Percentiles rank a stretch among this genome's conserved stretches.
Evolutionary conservation across 30 jellyfish, hydroid and myxozoan genomes (phyloP).

Genomic region (Haliclystus octoradiatus): DNA sequence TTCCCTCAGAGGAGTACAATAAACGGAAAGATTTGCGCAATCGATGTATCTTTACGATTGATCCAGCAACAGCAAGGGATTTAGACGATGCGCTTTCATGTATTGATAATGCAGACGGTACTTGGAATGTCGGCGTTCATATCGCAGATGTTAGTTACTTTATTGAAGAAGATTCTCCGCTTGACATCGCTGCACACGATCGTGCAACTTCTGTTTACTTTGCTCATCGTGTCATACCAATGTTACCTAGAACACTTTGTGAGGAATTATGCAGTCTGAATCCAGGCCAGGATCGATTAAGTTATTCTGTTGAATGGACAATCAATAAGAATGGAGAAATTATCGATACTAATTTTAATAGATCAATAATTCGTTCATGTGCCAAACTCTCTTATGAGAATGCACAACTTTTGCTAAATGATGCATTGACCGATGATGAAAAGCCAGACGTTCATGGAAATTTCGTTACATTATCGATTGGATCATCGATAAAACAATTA

Average conservation of each 20-base stretch:
- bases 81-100: constrained; percentile 92
- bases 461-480: constrained; percentile 17
- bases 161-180: constrained; percentile 56
- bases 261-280: constrained; percentile 94
- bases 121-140: constrained; percentile 79
- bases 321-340: constrained; percentile 57
- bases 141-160: constrained; percentile 97
- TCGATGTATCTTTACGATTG: constrained; percentile 81
- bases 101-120: constrained; percentile 44
- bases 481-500: constrained; percentile 23
- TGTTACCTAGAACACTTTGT: constrained; percentile 87
- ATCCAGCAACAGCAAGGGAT: constrained; percentile 93
- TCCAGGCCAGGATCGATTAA: constrained; percentile 82
- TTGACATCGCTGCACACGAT: constrained; percentile 62
- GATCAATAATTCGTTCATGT: constrained; percentile 79
- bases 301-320: constrained; percentile 74
- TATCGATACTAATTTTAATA: constrained; percentile 58
- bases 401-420: constrained; percentile 84
- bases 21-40: constrained; percentile 57
- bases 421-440: constrained; percentile 21
- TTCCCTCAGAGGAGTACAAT: constrained; percentile 44
- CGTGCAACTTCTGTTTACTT: constrained; percentile 86
- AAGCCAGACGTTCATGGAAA: constrained; percentile 59
- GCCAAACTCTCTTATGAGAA: constrained; percentile 65
- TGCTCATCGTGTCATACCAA: constrained; percentile 74